These are phyloP conservation scores for Busseola fusca DNA, from an alignment of 2,888 invertebrate species.

Conservation along the genomic window DNA sequence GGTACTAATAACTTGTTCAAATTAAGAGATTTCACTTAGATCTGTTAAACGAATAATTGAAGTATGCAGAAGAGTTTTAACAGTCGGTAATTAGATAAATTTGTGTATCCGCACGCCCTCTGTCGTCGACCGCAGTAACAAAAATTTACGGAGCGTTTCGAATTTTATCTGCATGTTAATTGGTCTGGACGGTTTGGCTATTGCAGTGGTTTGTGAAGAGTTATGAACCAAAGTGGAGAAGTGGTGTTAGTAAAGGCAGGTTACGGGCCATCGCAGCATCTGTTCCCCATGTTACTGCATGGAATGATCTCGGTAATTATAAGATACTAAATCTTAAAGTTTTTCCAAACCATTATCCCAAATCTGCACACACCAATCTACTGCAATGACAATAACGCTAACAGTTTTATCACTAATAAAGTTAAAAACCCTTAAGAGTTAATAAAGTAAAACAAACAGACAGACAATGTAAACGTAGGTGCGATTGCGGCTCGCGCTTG, in stretches of 20 bases:
- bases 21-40: conserved; percentile 66
- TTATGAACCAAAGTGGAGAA: neutral
- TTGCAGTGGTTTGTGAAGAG: conserved; percentile 22
- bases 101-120: conserved; percentile 60
- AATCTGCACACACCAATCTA: conserved; percentile 13
- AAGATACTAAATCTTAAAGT: too few relatives aligned
- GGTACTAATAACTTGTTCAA: conserved; percentile 67
- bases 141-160: conserved; percentile 49
- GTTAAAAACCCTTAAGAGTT: conserved; percentile 51
- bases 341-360: neutral
- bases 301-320: neutral
- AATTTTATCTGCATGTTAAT: conserved; percentile 58
- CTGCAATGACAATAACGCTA: conserved; percentile 34
- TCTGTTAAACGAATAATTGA: conserved; percentile 66
- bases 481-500: conserved; percentile 65
- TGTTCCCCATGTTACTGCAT: neutral
- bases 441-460: conserved; percentile 60
- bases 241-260: neutral
- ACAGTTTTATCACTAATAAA: conserved; percentile 54
- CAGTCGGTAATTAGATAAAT: conserved; percentile 65
- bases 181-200: conserved; percentile 30
- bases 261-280: neutral
- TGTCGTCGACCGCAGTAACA: conserved; percentile 56
- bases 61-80: conserved; percentile 62
- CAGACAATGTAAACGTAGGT: conserved; percentile 59